Evolutionary conservation across 2,797 vertebrate species (phyloP), one percentile per base, ranked within the genome.

Genomic region (Morus bassanus): DNA sequence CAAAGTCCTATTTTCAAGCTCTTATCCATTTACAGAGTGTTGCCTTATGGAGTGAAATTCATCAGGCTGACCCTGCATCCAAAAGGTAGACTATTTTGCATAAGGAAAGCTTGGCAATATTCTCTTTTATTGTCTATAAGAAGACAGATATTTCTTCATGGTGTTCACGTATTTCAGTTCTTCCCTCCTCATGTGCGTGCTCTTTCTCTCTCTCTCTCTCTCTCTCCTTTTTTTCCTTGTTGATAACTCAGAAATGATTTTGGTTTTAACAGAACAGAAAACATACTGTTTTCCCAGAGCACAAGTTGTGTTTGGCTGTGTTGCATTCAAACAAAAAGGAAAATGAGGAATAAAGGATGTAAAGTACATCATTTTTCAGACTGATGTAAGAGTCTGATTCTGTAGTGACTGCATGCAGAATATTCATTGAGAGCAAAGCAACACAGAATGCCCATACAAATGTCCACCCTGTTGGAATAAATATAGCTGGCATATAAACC

Each of bases 401-500:
- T 72, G 41, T 68, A 92, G 86, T 83, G 68, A 93, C 60, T 89
- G 78, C 81, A 83, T 72, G 84, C 53, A 68, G 64, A 91, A 91
- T 80, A 91, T 60, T 92, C 91, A 84, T 95, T 96, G 91, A 45
- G 46, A 91, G 35, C 9, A 56, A 77, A 91, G 31, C 31, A 77
- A 57, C 64, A 72, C 33, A 14, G 65, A 81, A 81, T 65, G 35
- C 10, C 46, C n/a, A 83, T 70, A 78, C 65, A 91, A 95, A 83
- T 60, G 30, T 69, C 64, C 57, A 81, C 72, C 8, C 61, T 53
- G 19, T 43, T 72, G 61, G 69, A 91, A 89, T 93, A 95, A 92
- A 94, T 92, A 87, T 35, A 88, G 30, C 43, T 85, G 74, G 72
- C 74, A 75, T 85, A 96, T 65, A 91, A 91, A 85, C 54, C 59